Base-by-base conservation (phyloP, 1,140 invertebrate species). In the Drosophila repletoides region DNA sequence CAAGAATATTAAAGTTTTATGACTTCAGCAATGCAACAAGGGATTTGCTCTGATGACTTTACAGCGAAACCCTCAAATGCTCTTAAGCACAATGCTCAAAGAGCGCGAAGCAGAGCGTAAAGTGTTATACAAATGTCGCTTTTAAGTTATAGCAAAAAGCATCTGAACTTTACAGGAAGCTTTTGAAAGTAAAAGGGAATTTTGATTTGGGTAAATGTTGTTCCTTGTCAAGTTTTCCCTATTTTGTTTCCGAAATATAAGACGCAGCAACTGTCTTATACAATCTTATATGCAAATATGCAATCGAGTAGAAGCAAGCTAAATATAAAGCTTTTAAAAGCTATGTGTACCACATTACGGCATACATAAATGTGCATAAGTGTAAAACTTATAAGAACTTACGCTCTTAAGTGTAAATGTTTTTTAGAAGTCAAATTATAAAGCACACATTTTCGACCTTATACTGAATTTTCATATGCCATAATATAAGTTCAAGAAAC, bases 41-140 rank as follows among this genome's bases (percentile, higher is more conserved):
- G 24, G 9, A 36, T n/a, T 9, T 4, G 5, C 5, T 4, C 29
- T 31, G 3, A 7, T 31, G n/a, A 2, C n/a, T 31, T 31, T 38
- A 14, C 17, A 24, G n/a, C 29, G 1, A 1, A 17, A 5, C 7
- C 9, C 12, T 9, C 6, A 34, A 24, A 34, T 10, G 1, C 33
- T 29, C 45, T 38, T 59, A 29, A 33, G 40, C 22, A 2, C 29
- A 21, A 19, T 12, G n/a, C 5, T 5, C 1, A 2, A 22, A 5
- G n/a, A 7, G 6, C 26, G 9, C n/a, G n/a, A n/a, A n/a, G 6
- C 9, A 9, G 15, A 21, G 22, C 14, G 5, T 0, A 10, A 60
- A 46, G 28, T 67, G 64, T 67, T 67, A 60, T 67, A 67, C 55
- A 21, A 14, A 28, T 6, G 0, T 7, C 1, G 0, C 2, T 6